Evolutionary conservation across 2,113 vertebrate genomes (phyloP), one percentile per base, ranked within the genome.

Genomic region (Vulpes lagopus): DNA sequence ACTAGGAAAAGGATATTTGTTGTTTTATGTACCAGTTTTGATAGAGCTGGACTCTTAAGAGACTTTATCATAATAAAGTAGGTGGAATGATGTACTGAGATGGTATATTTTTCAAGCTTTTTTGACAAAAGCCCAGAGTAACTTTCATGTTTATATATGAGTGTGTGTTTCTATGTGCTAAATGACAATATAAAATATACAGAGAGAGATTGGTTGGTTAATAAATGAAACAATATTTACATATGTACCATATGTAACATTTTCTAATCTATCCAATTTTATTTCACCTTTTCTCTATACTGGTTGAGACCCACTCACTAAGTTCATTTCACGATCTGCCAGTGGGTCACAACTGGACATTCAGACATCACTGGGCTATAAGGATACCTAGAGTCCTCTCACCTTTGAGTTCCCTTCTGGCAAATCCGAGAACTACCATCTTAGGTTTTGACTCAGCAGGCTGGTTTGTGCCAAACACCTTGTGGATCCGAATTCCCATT

Each of bases 51-150:
- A 62, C 23, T 89, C 62, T 91, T 71, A 83, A 92, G 57, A 76
- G 71, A 38, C 49, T 85, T 80, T 59, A 71, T 94, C 53, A n/a
- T 64, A 74, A 88, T 55, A 60, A 85, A 81, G 86, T 93, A 91
- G 59, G 25, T 78, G 11, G 35, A 65, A 79, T 27, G 19, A 35
- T 14, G 14, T 59, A 59, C 27, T 86, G 30, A 73, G 30, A 55
- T 71, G 16, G 27, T 79, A 62, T 25, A 67, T 25, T 55, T 91
- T 96, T 83, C 16, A 49, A 67, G 43, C 43, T 80, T 73, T 38
- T 82, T 89, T n/a, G 38, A 88, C 64, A 82, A 19, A 94, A 85
- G 15, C 20, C 30, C 43, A 74, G 51, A 81, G 23, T 87, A 69
- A 92, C 53, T 74, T 55, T 59, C 17, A 76, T 43, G 30, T 88